phyloP scores from a whole-genome alignment of 1,140 invertebrate species.

The Trichoplusia ni region DNA sequence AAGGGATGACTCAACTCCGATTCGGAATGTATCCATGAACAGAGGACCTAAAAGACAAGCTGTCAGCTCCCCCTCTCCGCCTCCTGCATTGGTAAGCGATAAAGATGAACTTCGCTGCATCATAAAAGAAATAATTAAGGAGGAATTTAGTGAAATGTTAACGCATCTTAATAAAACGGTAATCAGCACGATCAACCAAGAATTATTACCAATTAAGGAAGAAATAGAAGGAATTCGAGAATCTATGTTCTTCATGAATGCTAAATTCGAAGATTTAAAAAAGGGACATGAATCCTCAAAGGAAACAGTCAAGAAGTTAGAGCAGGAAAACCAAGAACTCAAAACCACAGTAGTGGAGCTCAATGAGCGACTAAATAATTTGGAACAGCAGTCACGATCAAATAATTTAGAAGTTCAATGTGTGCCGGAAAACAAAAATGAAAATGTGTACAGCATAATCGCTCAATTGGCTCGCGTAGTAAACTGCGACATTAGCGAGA shows the following conservation, averaged over 20 bases:
- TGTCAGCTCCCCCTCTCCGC: not conserved
- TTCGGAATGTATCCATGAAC: not conserved
- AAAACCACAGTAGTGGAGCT: not conserved
- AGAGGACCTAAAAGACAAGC: not conserved
- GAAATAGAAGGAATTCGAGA: not conserved
- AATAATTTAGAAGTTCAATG: not conserved
- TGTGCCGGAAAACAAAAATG: not conserved
- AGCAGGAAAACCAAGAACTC: not conserved
- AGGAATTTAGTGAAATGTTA: not conserved
- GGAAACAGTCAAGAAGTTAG: not conserved
- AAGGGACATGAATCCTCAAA: not conserved
- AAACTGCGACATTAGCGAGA: not conserved
- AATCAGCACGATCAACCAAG: not conserved
- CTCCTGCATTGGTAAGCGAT: not conserved
- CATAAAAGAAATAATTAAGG: not conserved
- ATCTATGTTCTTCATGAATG: not conserved
- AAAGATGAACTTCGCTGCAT: not conserved
- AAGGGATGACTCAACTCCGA: not conserved
- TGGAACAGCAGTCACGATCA: constrained; percentile 5
- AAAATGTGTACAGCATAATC: not conserved
- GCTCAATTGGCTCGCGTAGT: not conserved
- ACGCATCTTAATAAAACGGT: not conserved
- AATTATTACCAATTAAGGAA: not conserved
- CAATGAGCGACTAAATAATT: not conserved
- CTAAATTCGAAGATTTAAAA: not conserved